Base-by-base conservation (phyloP, 2,113 vertebrate genomes). In the Pelodiscus sinensis region DNA sequence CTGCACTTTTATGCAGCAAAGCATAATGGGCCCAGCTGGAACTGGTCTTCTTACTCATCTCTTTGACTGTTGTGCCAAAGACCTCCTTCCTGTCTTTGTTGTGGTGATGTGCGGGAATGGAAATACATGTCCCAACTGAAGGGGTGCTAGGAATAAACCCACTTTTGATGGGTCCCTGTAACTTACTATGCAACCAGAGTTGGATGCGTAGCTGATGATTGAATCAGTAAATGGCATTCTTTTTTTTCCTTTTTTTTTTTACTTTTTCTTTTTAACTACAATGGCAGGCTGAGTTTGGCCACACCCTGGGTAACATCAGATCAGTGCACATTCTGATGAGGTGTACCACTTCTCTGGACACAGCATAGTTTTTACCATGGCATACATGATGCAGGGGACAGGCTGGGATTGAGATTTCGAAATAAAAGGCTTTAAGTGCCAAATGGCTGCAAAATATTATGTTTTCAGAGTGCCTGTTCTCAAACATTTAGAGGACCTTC, bases 141-240 rank as follows among this genome's bases (percentile, higher is more conserved):
- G 87, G 94, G 95, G 68, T 96, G 93, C 94, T 94, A 88, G 65
- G 90, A 93, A 94, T 95, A 96, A 80, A 92, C 94, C 96, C 95
- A 96, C 1, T 96, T 97, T 96, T 94, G 92, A 93, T 95, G 96
- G 95, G 96, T 96, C 79, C 90, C 95, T 90, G 92, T 92, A 94
- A 58, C 24, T 79, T 91, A 84, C 81, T 94, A 51, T 62, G 94
- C 81, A 86, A 87, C 87, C 80, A 0, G 1, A 81, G 90, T 92
- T 79, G 82, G 50, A 87, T 3, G 2, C 3, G 22, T 68, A 93
- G 88, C 82, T 75, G 86, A 80, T 87, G 93, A 21, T 38, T 27
- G 38, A 81, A 75, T 50, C 79, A 90, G 52, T 0, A 77, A 24
- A 77, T 4, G 6, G 6, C 12, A 50, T 50, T 77, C 21, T 25